Percentiles rank a stretch among this genome's conserved stretches.
These are phyloP conservation scores for Fulica atra DNA, from an alignment of 2,113 vertebrate genomes.

Conservation along the genomic window DNA sequence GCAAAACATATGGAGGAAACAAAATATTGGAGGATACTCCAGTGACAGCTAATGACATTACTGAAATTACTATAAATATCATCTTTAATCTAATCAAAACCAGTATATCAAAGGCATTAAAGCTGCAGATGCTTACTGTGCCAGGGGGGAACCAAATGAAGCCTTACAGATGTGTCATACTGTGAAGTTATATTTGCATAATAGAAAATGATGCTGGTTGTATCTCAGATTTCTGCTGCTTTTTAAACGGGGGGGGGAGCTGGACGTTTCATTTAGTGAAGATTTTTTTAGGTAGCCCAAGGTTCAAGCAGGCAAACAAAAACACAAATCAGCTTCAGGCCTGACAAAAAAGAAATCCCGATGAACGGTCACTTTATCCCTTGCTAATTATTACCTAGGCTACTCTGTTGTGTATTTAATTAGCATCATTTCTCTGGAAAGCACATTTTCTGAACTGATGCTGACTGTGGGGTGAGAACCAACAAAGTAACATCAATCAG, in stretches of 20 bases:
- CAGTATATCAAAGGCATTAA: conserved; percentile 64
- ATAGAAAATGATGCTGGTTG: conserved; percentile 68
- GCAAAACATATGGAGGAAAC: conserved; percentile 49
- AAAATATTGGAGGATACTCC: conserved; percentile 59
- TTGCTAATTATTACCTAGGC: conserved; percentile 49
- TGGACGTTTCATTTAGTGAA: background rate
- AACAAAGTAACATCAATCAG: conserved; percentile 53
- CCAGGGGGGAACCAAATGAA: conserved; percentile 54
- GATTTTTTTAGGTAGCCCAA: background rate
- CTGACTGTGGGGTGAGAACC: background rate
- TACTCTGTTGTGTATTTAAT: conserved; percentile 36
- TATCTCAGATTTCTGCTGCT: conserved; percentile 62
- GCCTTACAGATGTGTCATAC: conserved; percentile 68
- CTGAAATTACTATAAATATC: conserved; percentile 61
- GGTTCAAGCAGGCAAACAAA: background rate
- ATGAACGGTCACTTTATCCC: background rate
- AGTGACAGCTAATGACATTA: conserved; percentile 64
- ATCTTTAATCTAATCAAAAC: conserved; percentile 61
- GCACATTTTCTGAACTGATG: conserved; percentile 7
- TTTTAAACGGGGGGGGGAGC: conserved; percentile 21
- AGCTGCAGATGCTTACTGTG: conserved; percentile 57
- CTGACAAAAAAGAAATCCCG: background rate
- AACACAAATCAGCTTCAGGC: background rate
- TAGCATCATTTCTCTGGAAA: conserved; percentile 50
- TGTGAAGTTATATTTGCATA: conserved; percentile 73